A percentile compares a stretch with the other conserved stretches of the same genome.
Evolutionary conservation across 2,113 vertebrate species (phyloP).

Genomic region (Rana temporaria): DNA sequence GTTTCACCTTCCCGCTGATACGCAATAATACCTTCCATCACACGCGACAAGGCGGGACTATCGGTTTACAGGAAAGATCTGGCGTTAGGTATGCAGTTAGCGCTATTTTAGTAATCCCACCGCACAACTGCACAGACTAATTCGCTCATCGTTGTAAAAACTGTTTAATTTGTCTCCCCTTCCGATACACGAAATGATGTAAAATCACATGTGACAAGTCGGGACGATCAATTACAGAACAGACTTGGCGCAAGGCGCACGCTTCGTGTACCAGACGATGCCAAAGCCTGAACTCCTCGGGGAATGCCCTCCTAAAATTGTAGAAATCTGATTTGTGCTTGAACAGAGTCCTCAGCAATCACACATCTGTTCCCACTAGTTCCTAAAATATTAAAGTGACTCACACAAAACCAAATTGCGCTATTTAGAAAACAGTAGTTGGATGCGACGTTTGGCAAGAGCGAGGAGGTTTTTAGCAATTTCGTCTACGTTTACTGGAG

Average conservation of each 20-base stretch:
- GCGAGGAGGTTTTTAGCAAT: conserved; percentile 26
- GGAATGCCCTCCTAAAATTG: conserved; percentile 15
- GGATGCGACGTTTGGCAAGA: conserved; percentile 47
- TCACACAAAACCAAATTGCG: conserved; percentile 30
- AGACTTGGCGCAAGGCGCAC: not conserved
- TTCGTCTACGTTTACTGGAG: conserved; percentile 18
- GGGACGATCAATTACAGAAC: not conserved
- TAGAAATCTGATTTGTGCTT: conserved; percentile 38
- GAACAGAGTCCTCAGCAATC: conserved; percentile 30
- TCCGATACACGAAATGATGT: too few relatives aligned
- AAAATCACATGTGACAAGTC: too few relatives aligned
- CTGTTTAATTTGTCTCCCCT: too few relatives aligned
- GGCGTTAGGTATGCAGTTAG: too few relatives aligned
- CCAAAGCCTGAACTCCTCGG: conserved; percentile 1
- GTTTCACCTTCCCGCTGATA: too few relatives aligned
- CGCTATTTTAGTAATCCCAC: too few relatives aligned
- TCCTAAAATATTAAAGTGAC: conserved; percentile 52
- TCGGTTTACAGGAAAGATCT: too few relatives aligned
- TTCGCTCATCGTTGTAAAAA: too few relatives aligned
- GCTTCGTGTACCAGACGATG: not conserved
- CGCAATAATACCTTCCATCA: too few relatives aligned
- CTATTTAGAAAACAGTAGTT: conserved; percentile 54
- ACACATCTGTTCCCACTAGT: conserved; percentile 53
- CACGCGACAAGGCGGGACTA: too few relatives aligned
- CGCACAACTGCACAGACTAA: too few relatives aligned